Evolutionary conservation across 2,888 invertebrate genomes (phyloP).

Genomic region (Rambutsinella grinnellia): DNA sequence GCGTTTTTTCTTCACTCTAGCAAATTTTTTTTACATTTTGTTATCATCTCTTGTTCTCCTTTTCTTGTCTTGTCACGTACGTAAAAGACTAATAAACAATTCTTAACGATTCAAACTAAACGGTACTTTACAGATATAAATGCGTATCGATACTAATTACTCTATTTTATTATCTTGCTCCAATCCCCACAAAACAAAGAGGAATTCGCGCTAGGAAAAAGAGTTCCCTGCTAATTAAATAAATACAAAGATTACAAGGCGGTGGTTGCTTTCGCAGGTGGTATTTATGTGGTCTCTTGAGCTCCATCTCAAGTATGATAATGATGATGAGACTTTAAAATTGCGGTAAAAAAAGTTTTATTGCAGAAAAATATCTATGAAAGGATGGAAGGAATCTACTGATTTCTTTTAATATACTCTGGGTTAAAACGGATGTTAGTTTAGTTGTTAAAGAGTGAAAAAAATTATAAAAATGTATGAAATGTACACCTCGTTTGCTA

Average conservation of each 20-base stretch:
- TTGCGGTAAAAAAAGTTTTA: not conserved
- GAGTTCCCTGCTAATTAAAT: not conserved
- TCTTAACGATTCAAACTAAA: conserved; percentile 3
- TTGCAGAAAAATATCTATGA: too few relatives aligned
- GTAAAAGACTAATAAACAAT: not conserved
- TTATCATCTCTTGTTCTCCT: not conserved
- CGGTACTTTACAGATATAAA: too few relatives aligned
- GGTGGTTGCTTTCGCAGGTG: not conserved
- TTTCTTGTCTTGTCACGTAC: conserved; percentile 26
- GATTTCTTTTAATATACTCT: not conserved
- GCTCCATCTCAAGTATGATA: not conserved
- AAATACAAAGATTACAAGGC: not conserved
- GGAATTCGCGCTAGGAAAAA: not conserved
- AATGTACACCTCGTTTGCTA: not conserved
- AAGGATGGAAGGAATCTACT: too few relatives aligned
- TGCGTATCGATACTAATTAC: not conserved
- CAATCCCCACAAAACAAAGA: too few relatives aligned
- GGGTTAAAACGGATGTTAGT: not conserved
- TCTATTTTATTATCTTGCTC: not conserved
- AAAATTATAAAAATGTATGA: not conserved
- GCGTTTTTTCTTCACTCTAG: not conserved
- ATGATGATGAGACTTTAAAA: not conserved
- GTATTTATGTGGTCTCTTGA: not conserved
- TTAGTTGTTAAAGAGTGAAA: not conserved
- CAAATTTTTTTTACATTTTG: not conserved